These are phyloP conservation scores for Desmodus rotundus DNA, from an alignment of 2,113 vertebrate species.

Conservation along the genomic window DNA sequence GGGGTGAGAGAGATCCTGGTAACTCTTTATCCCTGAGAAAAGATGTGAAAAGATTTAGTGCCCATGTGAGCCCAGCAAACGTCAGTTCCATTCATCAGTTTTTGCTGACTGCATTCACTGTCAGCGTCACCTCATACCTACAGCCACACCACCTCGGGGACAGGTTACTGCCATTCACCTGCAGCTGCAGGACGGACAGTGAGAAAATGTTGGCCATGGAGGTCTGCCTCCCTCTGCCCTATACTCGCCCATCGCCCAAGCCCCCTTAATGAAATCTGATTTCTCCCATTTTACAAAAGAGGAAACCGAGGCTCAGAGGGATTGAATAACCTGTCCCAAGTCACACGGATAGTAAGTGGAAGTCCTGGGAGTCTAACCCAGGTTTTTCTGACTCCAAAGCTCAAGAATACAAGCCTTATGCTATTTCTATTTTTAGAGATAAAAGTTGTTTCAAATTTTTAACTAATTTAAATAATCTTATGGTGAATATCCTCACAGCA, in stretches of 20 bases:
- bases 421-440: neutral
- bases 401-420: neutral
- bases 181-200: neutral
- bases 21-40: slow-evolving; percentile 54
- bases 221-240: neutral
- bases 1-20: neutral
- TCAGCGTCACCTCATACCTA: neutral
- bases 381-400: neutral
- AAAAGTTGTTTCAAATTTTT: slow-evolving; percentile 25
- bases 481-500: neutral
- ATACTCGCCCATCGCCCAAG: neutral
- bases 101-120: neutral
- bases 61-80: neutral
- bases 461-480: neutral
- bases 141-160: neutral
- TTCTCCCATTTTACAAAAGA: neutral
- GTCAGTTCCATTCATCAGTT: neutral
- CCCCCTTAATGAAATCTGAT: neutral
- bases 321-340: neutral
- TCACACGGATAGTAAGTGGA: neutral
- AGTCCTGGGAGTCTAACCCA: neutral
- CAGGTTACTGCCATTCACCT: neutral
- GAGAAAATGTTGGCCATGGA: neutral
- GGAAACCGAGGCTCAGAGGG: neutral
- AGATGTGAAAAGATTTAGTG: neutral